Evolutionary conservation across 2,113 vertebrate genomes (phyloP).

Genomic region (Cyprinodon variegatus): DNA sequence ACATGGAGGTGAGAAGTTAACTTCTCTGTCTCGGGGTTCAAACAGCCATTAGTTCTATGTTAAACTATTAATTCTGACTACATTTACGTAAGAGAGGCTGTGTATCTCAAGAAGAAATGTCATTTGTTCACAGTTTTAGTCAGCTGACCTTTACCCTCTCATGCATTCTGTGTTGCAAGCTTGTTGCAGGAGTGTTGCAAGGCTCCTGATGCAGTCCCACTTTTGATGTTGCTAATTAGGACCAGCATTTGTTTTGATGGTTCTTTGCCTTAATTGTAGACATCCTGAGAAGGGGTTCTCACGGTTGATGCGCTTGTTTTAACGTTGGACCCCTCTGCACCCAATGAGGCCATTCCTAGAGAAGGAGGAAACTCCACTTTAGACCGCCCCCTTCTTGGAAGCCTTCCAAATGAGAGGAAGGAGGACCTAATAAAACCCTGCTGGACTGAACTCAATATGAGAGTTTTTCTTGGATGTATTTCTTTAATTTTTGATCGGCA

Average conservation of each 20-base stretch:
- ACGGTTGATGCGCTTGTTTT: constrained; percentile 68
- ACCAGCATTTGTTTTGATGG: constrained; percentile 44
- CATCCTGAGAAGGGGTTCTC: constrained; percentile 63
- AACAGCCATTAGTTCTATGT: constrained; percentile 5
- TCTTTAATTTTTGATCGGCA: background rate
- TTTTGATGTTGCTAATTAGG: constrained; percentile 72
- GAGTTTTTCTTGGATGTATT: constrained; percentile 36
- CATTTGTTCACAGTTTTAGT: background rate
- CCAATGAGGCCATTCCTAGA: constrained; percentile 54
- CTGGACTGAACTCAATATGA: constrained; percentile 29
- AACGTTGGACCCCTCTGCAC: constrained; percentile 54
- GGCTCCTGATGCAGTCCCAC: constrained; percentile 41
- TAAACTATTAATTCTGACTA: constrained; percentile 1
- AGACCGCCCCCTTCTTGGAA: constrained; percentile 57
- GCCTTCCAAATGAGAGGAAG: constrained; percentile 55
- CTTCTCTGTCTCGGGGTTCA: constrained; percentile 32
- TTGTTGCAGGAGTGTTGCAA: constrained; percentile 10
- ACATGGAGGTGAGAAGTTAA: background rate
- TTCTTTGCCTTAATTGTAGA: constrained; percentile 57
- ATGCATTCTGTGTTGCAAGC: background rate
- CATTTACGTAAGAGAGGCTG: background rate
- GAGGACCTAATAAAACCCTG: constrained; percentile 41
- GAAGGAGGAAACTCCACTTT: constrained; percentile 50
- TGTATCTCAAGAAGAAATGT: background rate
- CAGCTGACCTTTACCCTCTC: background rate